Conservation (phyloP, 2,888 invertebrate genomes). For the Sclerodermus sp. region DNA sequence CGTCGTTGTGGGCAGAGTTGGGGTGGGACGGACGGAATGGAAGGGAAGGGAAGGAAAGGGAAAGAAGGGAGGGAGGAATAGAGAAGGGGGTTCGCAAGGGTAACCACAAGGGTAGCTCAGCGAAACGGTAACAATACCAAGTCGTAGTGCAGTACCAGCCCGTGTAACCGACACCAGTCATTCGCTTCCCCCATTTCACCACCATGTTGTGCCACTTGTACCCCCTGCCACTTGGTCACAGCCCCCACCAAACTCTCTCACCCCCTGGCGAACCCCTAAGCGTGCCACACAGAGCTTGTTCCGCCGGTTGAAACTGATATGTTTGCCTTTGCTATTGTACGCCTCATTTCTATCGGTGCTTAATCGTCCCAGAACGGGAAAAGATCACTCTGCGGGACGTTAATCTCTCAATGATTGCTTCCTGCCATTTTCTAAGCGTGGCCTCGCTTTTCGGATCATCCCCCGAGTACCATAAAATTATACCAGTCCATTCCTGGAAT, state of each 20-base stretch:
- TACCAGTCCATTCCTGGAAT: too few species aligned
- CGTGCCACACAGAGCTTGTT: background rate
- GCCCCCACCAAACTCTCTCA: conserved; percentile 8
- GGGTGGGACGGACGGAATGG: conserved; percentile 1
- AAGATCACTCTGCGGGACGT: too few species aligned
- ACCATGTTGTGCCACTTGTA: conserved; percentile 48
- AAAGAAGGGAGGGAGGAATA: conserved; percentile 8
- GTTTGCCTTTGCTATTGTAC: conserved; percentile 28
- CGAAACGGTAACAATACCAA: conserved; percentile 8
- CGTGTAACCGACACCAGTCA: conserved; percentile 55
- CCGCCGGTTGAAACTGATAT: background rate
- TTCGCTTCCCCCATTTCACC: conserved; percentile 45
- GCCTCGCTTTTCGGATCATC: too few species aligned
- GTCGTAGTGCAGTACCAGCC: conserved; percentile 42
- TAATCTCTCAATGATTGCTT: too few species aligned
- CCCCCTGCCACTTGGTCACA: conserved; percentile 27
- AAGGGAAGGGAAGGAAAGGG: background rate
- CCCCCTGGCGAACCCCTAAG: background rate
- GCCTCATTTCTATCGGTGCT: conserved; percentile 20
- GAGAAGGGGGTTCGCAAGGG: conserved; percentile 12
- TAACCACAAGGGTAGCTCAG: conserved; percentile 8
- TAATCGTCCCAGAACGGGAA: background rate
- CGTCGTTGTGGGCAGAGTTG: conserved; percentile 3
- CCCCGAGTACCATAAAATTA: too few species aligned
- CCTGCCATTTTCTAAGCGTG: too few species aligned